Percentiles rank a stretch among this genome's conserved stretches.
phyloP scores from a whole-genome alignment of 2,888 invertebrate species.

The Phaonia tiefii region DNA sequence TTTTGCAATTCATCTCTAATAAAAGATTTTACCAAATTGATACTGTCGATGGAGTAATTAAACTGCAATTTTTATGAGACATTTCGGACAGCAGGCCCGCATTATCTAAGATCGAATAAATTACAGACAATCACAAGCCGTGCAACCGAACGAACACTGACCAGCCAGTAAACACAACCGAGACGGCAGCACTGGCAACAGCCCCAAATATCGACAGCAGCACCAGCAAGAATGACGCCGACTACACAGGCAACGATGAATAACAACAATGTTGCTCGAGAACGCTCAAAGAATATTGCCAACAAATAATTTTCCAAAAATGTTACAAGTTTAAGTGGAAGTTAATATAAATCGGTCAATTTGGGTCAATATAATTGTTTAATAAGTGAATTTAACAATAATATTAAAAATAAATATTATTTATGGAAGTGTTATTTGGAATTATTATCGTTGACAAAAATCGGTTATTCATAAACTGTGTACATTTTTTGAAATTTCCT shows the following conservation, averaged over 20 bases:
- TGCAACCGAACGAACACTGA: slow-evolving; percentile 17
- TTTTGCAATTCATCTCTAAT: slow-evolving; percentile 79
- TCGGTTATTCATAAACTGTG: too few relatives aligned
- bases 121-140: slow-evolving; percentile 72
- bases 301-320: background rate
- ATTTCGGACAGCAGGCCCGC: slow-evolving; percentile 77
- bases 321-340: too few relatives aligned
- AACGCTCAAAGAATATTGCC: background rate
- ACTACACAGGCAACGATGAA: background rate
- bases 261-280: background rate
- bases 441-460: too few relatives aligned
- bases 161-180: too few relatives aligned
- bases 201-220: slow-evolving; percentile 8
- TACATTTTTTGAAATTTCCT: too few relatives aligned
- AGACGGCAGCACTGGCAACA: background rate
- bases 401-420: too few relatives aligned
- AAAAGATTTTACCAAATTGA: slow-evolving; percentile 78
- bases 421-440: too few relatives aligned
- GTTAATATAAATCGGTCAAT: too few relatives aligned
- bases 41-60: slow-evolving; percentile 81
- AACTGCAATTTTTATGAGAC: slow-evolving; percentile 80
- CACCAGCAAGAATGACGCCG: slow-evolving; percentile 11
- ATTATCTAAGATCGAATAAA: slow-evolving; percentile 80
- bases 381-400: too few relatives aligned
- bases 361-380: too few relatives aligned